Conservation (phyloP, 2,113 vertebrate genomes). For the Cryptotis parvus region DNA sequence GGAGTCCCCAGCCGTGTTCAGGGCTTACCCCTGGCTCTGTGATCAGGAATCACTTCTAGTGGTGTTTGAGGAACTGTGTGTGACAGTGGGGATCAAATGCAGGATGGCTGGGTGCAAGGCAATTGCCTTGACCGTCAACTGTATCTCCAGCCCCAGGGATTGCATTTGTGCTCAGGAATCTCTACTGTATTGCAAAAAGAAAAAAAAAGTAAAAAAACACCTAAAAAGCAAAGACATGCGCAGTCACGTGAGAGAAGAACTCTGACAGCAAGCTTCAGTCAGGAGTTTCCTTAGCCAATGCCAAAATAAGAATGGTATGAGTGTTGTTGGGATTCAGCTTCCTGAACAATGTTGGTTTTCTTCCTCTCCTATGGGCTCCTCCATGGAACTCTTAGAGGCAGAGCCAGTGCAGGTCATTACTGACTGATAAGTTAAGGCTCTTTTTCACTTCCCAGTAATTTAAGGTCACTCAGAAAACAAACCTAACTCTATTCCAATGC, state of each 20-base stretch:
- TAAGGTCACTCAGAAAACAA: not conserved
- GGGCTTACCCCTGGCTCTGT: no score
- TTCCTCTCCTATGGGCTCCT: not conserved
- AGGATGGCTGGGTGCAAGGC: no score
- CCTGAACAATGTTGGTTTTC: no score
- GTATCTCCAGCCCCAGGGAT: no score
- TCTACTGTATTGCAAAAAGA: not conserved
- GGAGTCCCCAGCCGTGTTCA: no score
- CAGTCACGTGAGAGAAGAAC: not conserved
- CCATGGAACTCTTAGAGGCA: not conserved
- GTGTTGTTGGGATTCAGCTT: not conserved
- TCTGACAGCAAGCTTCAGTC: not conserved
- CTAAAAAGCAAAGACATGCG: not conserved
- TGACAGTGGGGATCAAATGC: no score
- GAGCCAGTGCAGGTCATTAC: not conserved
- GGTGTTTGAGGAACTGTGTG: no score
- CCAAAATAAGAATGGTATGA: not conserved
- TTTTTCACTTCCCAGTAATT: not conserved
- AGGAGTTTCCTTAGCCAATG: not conserved
- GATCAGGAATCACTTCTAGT: no score
- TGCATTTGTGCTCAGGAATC: no score
- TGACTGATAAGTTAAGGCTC: no score
- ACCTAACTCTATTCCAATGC: not conserved
- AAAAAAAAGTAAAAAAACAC: not conserved
- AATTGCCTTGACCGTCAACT: no score